Base-by-base conservation (phyloP, 2,797 vertebrate genomes). In the Sardinella longiceps region DNA sequence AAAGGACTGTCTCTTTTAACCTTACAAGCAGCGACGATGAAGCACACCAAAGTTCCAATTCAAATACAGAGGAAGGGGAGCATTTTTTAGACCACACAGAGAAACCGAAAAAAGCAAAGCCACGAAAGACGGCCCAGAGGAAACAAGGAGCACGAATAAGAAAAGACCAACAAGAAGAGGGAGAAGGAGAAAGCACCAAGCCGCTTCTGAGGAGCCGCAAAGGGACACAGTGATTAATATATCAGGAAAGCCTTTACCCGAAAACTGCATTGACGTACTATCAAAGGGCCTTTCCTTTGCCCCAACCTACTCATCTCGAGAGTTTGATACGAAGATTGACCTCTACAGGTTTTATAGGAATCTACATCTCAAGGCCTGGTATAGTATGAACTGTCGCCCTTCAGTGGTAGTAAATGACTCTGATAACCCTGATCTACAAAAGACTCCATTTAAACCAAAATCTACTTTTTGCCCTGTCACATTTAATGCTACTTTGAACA, bases 341-440 rank as follows among this genome's bases (percentile, higher is more conserved):
- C 30, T 51, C 23, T 51, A 48, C 30, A 12, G 46, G 9, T 50
- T 81, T 50, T 81, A 81, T 5, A 81, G 43, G 28, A 81, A 11
- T n/a, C 9, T 81, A 33, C n/a, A 81, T 15, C 80, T 81, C n/a
- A 81, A 81, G 43, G 46, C 28, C 15, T 81, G 45, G 80, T 81
- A 50, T 28, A 81, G 50, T 45, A n/a, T 48, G 50, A 48, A 81
- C 14, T 28, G 10, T 50, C 25, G 5, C 5, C 12, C 28, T 2
- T 33, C 80, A 10, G 28, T 30, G 51, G 51, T 12, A 30, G 6
- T 3, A 1, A 81, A 3, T 28, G 80, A 81, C 46, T 11, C 80
- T 14, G 80, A 11, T 30, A 46, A 30, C 14, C 51, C 15, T 14
- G 5, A 10, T 50, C 30, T 46, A 15, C 25, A 50, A 18, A 11